Evolutionary conservation across 2,797 vertebrate species (phyloP).

Genomic region (Parauchenoglanis ngamensis): DNA sequence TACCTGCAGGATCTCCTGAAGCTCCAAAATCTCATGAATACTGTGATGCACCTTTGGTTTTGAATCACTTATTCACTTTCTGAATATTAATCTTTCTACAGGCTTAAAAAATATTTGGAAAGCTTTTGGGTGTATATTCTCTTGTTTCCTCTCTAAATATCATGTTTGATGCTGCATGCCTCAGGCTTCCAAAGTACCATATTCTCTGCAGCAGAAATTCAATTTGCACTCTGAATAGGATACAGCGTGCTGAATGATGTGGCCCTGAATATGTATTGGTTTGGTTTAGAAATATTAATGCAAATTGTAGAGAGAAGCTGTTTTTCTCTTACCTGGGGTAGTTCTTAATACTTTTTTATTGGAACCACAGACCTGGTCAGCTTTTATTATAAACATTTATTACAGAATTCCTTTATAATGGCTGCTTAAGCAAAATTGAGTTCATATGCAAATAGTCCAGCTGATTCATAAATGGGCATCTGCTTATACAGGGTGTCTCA

Average conservation of each 20-base stretch:
- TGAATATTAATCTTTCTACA: neutral
- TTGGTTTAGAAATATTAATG: slow-evolving; percentile 26
- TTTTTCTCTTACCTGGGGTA: slow-evolving; percentile 5
- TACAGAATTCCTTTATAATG: slow-evolving; percentile 19
- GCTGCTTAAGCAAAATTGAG: slow-evolving; percentile 11
- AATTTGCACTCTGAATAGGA: slow-evolving; percentile 26
- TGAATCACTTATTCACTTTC: neutral
- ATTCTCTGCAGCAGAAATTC: slow-evolving; percentile 24
- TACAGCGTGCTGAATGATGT: slow-evolving; percentile 5
- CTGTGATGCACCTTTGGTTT: neutral
- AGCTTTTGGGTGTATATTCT: neutral
- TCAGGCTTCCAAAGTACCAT: slow-evolving; percentile 15
- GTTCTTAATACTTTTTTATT: slow-evolving; percentile 19
- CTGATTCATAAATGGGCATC: neutral
- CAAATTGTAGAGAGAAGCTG: neutral
- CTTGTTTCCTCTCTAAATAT: slow-evolving; percentile 35
- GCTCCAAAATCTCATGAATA: slow-evolving; percentile 6
- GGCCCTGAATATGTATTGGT: neutral
- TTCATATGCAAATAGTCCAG: slow-evolving; percentile 4
- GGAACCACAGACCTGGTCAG: slow-evolving; percentile 1
- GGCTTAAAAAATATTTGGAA: neutral
- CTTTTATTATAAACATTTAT: slow-evolving; percentile 15
- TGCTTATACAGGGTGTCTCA: neutral
- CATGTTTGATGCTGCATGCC: slow-evolving; percentile 18
- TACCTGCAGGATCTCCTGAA: neutral